Evolutionary conservation across 2,113 vertebrate species (phyloP), one percentile per base, ranked within the genome.

Genomic region (Mus spicilegus): DNA sequence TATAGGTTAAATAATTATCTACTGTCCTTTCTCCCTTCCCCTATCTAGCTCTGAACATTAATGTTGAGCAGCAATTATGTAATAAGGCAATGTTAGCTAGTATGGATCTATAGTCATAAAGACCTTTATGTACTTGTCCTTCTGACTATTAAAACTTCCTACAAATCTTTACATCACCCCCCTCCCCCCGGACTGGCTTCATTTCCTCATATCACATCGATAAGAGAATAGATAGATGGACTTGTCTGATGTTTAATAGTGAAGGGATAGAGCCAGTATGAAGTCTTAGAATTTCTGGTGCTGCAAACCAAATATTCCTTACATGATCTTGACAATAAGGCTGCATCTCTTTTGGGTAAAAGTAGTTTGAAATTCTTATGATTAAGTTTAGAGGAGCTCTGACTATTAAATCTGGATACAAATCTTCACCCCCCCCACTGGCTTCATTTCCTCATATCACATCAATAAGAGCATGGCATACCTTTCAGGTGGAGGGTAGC

Each of bases 61-160:
- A 89, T 46, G 61, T 49, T 86, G 61, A 61, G 89, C 22, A 42
- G 54, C 67, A 26, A 77, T 78, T 91, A 67, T 58, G 61, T 46
- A 77, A 91, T 65, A 67, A 93, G 89, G n/a, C 61, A 24, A 67
- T 3, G 67, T 92, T 69, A 90, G n/a, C 76, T 94, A 61, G 95
- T 90, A 90, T 69, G 39, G 56, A 75, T 87, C 56, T 65, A 26
- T 88, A 78, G 22, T 88, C 20, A 81, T 89, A 33, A 69, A 58
- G 33, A 84, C 33, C 28, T 94, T 95, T 91, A 91, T 95, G 42
- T 93, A 54, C 33, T 90, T 39, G 22, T 39, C 78, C 73, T 78
- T 95, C 73, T 96, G 9, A 81, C 70, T 88, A 81, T 86, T 81
- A 89, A 95, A 81, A 92, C n/a, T 88, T 86, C 26, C 85, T 51